Evolutionary conservation across 2,797 vertebrate genomes (phyloP).

Genomic region (Hyperoplus lanceolatus): DNA sequence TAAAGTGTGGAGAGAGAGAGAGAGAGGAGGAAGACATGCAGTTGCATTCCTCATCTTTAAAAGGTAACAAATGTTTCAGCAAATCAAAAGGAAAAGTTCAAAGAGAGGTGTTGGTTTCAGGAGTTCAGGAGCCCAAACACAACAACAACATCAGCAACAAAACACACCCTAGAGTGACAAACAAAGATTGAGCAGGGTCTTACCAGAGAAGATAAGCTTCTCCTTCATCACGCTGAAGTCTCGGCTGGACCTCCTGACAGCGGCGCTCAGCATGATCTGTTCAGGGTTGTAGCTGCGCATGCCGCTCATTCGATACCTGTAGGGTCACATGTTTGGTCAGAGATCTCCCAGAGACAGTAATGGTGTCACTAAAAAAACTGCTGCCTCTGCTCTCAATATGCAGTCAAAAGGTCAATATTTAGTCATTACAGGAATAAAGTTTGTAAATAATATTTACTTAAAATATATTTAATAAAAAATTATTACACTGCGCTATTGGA

Average conservation of each 20-base stretch:
- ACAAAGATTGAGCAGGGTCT: constrained; percentile 2
- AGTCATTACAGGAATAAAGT: background rate
- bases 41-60: no score
- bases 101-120: constrained; percentile 2
- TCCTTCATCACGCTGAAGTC: constrained; percentile 99
- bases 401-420: background rate
- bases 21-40: no score
- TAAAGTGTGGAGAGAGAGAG: no score
- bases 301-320: constrained; percentile 94
- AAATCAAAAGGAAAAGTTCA: background rate
- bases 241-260: constrained; percentile 91
- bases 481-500: background rate
- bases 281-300: constrained; percentile 97
- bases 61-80: background rate
- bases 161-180: background rate
- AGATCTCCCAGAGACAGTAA: background rate
- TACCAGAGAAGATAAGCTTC: constrained; percentile 98
- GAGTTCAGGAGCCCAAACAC: constrained; percentile 38
- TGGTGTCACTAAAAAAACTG: background rate
- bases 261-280: constrained; percentile 98
- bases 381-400: constrained; percentile 33
- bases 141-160: constrained; percentile 16
- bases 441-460: background rate
- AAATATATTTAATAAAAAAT: background rate
- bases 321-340: constrained; percentile 42